Conservation (phyloP, 1,140 invertebrate genomes). For the Scylla paramamosain region DNA sequence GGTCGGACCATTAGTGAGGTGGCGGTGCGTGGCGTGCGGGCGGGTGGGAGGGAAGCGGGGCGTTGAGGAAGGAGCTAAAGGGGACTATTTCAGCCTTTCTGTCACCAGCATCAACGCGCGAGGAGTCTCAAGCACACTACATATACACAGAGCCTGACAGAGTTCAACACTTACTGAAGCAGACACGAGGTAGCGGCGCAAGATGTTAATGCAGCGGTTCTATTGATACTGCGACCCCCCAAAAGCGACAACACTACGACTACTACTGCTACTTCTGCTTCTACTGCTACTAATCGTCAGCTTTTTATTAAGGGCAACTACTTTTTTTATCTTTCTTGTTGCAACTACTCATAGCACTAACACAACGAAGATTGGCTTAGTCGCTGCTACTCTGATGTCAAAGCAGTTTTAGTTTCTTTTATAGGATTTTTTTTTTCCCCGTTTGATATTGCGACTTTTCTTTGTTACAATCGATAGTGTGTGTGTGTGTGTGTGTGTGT, state of each 20-base stretch:
- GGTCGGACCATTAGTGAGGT: slow-evolving; percentile 52
- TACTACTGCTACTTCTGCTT: background rate
- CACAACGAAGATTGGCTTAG: no score
- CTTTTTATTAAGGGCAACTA: background rate
- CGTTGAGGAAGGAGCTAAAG: background rate
- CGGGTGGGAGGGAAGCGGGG: background rate
- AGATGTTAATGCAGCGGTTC: background rate
- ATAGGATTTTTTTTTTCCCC: no score
- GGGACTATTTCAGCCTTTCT: background rate
- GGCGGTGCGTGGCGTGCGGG: slow-evolving; percentile 32
- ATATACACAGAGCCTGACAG: background rate
- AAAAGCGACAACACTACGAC: background rate
- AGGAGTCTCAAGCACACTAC: background rate
- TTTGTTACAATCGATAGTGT: background rate
- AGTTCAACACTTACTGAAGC: background rate
- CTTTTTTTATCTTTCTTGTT: no score
- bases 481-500: slow-evolving; percentile 23
- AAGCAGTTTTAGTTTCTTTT: no score
- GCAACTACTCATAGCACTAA: no score
- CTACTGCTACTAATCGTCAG: background rate
- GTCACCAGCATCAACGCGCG: background rate
- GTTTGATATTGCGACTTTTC: no score
- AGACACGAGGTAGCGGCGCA: background rate
- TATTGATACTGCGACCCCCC: background rate
- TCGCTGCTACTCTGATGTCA: no score